Conservation (phyloP, 2,888 invertebrate genomes). For the Villa cingulata region DNA sequence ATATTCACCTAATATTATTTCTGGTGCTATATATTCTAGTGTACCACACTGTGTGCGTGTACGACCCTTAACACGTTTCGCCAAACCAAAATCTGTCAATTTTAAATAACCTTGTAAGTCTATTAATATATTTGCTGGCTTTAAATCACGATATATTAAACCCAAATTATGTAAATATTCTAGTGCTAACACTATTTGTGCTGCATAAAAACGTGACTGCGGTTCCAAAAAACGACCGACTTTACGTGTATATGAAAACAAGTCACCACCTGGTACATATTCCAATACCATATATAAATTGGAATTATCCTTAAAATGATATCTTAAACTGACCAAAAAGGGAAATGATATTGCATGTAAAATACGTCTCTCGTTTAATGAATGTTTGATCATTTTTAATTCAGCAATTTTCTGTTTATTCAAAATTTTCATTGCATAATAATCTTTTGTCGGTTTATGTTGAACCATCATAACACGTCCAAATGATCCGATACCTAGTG, state of each 20-base stretch:
- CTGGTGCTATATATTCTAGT: conserved; percentile 86
- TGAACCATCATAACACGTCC: conserved; percentile 99
- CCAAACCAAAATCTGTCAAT: conserved; percentile 99
- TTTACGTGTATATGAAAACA: conserved; percentile 98
- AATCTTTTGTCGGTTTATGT: conserved; percentile 92
- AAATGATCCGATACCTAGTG: conserved; percentile 97
- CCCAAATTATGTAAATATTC: conserved; percentile 99
- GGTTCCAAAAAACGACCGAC: conserved; percentile 97
- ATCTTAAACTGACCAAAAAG: conserved; percentile 95
- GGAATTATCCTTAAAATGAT: conserved; percentile 99
- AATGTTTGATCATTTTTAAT: conserved; percentile 99
- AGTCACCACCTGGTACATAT: conserved; percentile 98
- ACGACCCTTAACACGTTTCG: conserved; percentile 95
- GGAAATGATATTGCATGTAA: conserved; percentile 98
- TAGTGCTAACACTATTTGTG: conserved; percentile 97
- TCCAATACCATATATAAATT: conserved; percentile 99
- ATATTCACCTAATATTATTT: conserved; percentile 79
- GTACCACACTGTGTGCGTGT: conserved; percentile 99
- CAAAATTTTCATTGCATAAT: conserved; percentile 99
- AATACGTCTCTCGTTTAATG: conserved; percentile 97
- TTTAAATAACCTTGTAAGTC: conserved; percentile 94
- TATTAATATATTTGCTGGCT: conserved; percentile 94
- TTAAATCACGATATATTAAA: conserved; percentile 96
- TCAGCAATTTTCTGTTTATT: conserved; percentile 99
- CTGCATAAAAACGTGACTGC: conserved; percentile 96